phyloP scores from a whole-genome alignment of 1,140 invertebrate species.

The Scaptomyza graminum region DNA sequence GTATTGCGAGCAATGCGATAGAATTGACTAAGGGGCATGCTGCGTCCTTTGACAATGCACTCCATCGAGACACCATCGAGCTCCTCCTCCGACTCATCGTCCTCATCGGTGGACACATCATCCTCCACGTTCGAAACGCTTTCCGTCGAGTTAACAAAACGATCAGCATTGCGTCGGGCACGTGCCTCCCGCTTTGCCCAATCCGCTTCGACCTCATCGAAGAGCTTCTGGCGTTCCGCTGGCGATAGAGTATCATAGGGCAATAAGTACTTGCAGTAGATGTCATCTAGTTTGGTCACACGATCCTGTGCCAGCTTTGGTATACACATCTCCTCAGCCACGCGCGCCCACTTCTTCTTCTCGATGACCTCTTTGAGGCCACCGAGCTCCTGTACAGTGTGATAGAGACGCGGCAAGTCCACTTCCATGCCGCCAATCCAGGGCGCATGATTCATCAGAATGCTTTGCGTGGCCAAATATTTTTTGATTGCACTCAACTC shows the following conservation, averaged over 20 bases:
- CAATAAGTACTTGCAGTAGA: constrained; percentile 96
- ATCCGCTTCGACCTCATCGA: constrained; percentile 90
- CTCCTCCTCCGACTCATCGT: constrained; percentile 87
- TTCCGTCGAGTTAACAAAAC: constrained; percentile 85
- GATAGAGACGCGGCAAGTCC: constrained; percentile 93
- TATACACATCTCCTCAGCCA: constrained; percentile 94
- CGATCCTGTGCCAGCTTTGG: constrained; percentile 93
- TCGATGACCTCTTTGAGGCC: constrained; percentile 95
- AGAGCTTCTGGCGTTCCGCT: constrained; percentile 90
- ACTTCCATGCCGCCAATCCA: constrained; percentile 95
- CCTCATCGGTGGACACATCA: constrained; percentile 81
- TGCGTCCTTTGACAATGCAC: constrained; percentile 92
- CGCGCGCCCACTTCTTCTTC: constrained; percentile 94
- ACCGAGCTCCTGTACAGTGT: constrained; percentile 93
- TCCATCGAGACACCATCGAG: constrained; percentile 89
- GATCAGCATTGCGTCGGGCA: constrained; percentile 84
- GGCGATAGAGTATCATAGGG: constrained; percentile 94
- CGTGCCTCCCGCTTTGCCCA: constrained; percentile 88
- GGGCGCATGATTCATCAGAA: constrained; percentile 90
- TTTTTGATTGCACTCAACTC: constrained; percentile 94
- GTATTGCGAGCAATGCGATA: constrained; percentile 93
- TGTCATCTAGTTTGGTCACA: constrained; percentile 93
- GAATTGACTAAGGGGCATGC: constrained; percentile 92
- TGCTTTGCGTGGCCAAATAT: constrained; percentile 91
- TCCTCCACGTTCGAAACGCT: constrained; percentile 83